Conservation (phyloP, 2,113 vertebrate species). For the Picathartes gymnocephalus region DNA sequence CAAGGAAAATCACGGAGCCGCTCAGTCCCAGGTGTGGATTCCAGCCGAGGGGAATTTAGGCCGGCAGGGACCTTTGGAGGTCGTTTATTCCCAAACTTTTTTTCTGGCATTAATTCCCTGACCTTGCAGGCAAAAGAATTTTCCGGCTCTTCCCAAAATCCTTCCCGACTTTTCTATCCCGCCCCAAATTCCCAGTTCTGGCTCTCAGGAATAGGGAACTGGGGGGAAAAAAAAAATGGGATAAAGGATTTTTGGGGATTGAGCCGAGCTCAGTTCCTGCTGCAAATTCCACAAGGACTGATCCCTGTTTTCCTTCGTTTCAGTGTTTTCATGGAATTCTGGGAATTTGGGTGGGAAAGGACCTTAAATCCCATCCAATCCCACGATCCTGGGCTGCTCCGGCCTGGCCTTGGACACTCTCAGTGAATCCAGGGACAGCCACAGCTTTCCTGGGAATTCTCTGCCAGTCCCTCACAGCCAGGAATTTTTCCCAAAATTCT, state of each 20-base stretch:
- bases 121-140: neutral
- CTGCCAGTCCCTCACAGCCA: neutral
- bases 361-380: neutral
- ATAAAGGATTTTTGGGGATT: neutral
- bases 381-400: neutral
- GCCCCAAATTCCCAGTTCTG: neutral
- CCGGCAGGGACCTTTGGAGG: neutral
- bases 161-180: neutral
- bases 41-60: neutral
- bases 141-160: neutral
- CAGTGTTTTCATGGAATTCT: neutral
- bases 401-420: neutral
- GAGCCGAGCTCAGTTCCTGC: neutral
- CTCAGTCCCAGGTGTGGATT: neutral
- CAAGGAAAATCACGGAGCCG: neutral
- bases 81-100: neutral
- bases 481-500: neutral
- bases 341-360: neutral
- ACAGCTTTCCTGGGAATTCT: neutral
- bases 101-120: neutral
- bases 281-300: accelerated
- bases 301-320: neutral
- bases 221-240: neutral
- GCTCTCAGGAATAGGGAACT: neutral
- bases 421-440: neutral